These are phyloP conservation scores for Stercorarius parasiticus DNA, from an alignment of 2,113 vertebrate species.

Conservation along the genomic window DNA sequence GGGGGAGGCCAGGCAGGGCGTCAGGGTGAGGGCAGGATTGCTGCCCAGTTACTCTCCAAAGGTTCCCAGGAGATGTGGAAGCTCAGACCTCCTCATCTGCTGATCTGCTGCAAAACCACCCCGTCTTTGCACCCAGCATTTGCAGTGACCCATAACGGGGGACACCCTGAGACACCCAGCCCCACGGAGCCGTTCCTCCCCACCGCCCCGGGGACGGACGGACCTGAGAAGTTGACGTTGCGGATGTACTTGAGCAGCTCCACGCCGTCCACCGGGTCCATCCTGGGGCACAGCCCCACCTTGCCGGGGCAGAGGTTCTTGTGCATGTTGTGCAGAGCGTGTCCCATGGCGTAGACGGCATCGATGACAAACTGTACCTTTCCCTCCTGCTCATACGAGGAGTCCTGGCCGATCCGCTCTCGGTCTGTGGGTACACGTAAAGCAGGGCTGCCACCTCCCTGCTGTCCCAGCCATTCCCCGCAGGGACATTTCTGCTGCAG, in stretches of 20 bases:
- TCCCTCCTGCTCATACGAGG: slow-evolving; percentile 92
- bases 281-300: slow-evolving; percentile 87
- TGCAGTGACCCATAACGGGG: fast-evolving
- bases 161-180: neutral
- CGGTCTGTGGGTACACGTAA: slow-evolving; percentile 75
- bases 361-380: slow-evolving; percentile 97
- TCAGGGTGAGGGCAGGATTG: neutral
- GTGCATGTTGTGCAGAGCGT: slow-evolving; percentile 93
- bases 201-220: neutral
- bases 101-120: neutral
- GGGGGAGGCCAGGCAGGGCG: neutral
- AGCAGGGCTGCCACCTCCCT: neutral
- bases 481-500: neutral
- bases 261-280: slow-evolving; percentile 89
- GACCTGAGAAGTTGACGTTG: slow-evolving; percentile 93
- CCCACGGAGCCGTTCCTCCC: fast-evolving
- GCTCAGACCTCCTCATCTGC: neutral
- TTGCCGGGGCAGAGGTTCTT: slow-evolving; percentile 88
- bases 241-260: slow-evolving; percentile 94
- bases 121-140: neutral
- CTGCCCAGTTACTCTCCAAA: fast-evolving
- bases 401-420: slow-evolving; percentile 92
- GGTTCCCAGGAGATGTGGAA: neutral
- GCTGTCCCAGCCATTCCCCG: neutral
- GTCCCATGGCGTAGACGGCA: slow-evolving; percentile 92